Evolutionary conservation across 2,888 invertebrate genomes (phyloP).

Genomic region (Halocaridina rubra): DNA sequence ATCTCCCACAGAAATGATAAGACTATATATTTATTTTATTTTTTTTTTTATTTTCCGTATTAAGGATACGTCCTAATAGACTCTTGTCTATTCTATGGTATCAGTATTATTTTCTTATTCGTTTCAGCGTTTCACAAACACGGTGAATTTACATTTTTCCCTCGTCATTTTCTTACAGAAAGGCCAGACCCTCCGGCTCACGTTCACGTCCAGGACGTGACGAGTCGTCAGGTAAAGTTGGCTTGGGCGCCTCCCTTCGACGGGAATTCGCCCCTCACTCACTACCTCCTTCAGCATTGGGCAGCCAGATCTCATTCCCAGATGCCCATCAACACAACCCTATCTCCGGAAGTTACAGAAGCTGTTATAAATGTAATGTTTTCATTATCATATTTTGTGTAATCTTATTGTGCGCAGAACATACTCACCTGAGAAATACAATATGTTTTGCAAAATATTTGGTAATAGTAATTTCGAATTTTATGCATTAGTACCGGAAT

Average conservation of each 20-base stretch:
- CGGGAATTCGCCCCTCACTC: constrained; percentile 60
- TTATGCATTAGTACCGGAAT: too few relatives aligned
- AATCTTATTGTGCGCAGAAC: not conserved
- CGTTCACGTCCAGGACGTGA: constrained; percentile 56
- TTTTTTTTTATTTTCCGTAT: too few relatives aligned
- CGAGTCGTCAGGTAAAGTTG: constrained; percentile 47
- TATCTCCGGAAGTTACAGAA: constrained; percentile 35
- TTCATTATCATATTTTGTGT: not conserved
- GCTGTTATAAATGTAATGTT: constrained; percentile 44
- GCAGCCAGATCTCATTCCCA: constrained; percentile 7
- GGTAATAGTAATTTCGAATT: too few relatives aligned
- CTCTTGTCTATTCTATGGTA: too few relatives aligned
- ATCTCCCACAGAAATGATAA: too few relatives aligned
- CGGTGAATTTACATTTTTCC: too few relatives aligned
- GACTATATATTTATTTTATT: too few relatives aligned
- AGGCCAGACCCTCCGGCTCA: constrained; percentile 59
- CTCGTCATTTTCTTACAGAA: constrained; percentile 29
- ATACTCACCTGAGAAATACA: too few relatives aligned
- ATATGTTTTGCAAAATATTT: too few relatives aligned
- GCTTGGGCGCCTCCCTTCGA: constrained; percentile 62
- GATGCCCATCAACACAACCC: constrained; percentile 49
- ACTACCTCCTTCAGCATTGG: constrained; percentile 61
- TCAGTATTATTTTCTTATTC: too few relatives aligned
- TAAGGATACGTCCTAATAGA: too few relatives aligned
- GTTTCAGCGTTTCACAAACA: too few relatives aligned